Conservation (phyloP, 2,888 invertebrate genomes). For the Cataglyphis rosenhaueri region DNA sequence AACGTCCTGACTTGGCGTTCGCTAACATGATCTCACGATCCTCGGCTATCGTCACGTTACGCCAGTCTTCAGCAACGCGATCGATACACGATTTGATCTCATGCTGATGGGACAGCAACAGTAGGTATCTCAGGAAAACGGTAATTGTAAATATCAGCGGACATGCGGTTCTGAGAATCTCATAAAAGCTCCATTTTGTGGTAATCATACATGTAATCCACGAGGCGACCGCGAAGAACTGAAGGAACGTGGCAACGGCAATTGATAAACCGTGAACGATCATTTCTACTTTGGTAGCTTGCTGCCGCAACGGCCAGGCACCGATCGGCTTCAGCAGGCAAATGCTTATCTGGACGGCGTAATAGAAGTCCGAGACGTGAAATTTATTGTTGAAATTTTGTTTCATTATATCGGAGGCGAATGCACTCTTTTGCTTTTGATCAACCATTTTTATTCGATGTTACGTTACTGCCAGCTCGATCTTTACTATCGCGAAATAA, state of each 20-base stretch:
- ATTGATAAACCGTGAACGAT: slow-evolving; percentile 5
- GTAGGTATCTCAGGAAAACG: slow-evolving; percentile 67
- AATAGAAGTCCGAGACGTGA: slow-evolving; percentile 54
- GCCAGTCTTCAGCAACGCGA: slow-evolving; percentile 69
- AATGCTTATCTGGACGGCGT: slow-evolving; percentile 65
- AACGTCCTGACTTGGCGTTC: slow-evolving; percentile 68
- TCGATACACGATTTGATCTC: slow-evolving; percentile 66
- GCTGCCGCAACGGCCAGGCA: slow-evolving; percentile 59
- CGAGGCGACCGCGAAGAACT: slow-evolving; percentile 66
- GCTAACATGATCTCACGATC: slow-evolving; percentile 69
- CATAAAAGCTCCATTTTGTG: slow-evolving; percentile 54
- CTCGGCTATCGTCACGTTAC: slow-evolving; percentile 16
- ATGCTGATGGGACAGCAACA: slow-evolving; percentile 58
- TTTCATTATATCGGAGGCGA: no score
- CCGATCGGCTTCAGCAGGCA: slow-evolving; percentile 67
- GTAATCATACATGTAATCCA: slow-evolving; percentile 66
- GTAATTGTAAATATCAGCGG: slow-evolving; percentile 72
- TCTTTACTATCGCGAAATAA: not conserved
- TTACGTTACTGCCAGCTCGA: not conserved
- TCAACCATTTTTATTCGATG: not conserved
- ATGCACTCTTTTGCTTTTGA: not conserved
- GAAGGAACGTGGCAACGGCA: slow-evolving; percentile 38
- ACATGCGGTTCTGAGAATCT: slow-evolving; percentile 65
- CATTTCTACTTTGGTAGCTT: not conserved
- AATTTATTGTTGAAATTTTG: not conserved